Evolutionary conservation across 2,888 invertebrate species (phyloP).

Genomic region (Cryptophagus acutangulus): DNA sequence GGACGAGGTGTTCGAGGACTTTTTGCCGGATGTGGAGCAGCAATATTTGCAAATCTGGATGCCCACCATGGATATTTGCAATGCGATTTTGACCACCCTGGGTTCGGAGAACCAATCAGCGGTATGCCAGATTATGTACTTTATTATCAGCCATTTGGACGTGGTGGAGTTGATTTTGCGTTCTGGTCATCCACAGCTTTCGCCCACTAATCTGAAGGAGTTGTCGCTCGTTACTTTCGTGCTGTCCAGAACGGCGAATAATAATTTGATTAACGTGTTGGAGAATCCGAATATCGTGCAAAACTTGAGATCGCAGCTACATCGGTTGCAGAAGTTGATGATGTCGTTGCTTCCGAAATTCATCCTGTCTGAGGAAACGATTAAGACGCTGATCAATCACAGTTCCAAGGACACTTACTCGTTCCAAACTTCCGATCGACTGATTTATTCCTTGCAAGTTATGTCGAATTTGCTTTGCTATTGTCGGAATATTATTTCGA

Average conservation of each 20-base stretch:
- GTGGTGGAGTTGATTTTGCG: conserved; percentile 74
- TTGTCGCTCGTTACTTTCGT: conserved; percentile 66
- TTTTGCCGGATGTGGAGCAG: conserved; percentile 60
- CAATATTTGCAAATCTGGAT: conserved; percentile 80
- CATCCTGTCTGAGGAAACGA: conserved; percentile 40
- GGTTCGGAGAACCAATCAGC: conserved; percentile 81
- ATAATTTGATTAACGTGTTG: conserved; percentile 39
- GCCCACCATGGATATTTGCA: conserved; percentile 76
- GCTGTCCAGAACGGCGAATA: conserved; percentile 43
- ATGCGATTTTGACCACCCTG: conserved; percentile 74
- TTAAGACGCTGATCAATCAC: conserved; percentile 44
- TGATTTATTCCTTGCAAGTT: conserved; percentile 56
- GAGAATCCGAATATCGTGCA: conserved; percentile 46
- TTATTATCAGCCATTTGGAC: conserved; percentile 76
- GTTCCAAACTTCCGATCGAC: conserved; percentile 45
- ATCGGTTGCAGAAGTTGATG: conserved; percentile 69
- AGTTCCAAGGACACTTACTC: conserved; percentile 29
- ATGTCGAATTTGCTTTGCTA: conserved; percentile 68
- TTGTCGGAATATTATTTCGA: conserved; percentile 61
- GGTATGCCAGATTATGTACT: conserved; percentile 73
- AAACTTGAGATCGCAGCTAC: conserved; percentile 55
- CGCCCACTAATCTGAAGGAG: conserved; percentile 65
- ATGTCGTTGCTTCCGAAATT: conserved; percentile 71
- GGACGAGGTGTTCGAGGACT: conserved; percentile 42
- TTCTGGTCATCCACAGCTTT: conserved; percentile 61